Conservation (phyloP, 64 coral and sea anemone species). For the Pachyseris speciosa region DNA sequence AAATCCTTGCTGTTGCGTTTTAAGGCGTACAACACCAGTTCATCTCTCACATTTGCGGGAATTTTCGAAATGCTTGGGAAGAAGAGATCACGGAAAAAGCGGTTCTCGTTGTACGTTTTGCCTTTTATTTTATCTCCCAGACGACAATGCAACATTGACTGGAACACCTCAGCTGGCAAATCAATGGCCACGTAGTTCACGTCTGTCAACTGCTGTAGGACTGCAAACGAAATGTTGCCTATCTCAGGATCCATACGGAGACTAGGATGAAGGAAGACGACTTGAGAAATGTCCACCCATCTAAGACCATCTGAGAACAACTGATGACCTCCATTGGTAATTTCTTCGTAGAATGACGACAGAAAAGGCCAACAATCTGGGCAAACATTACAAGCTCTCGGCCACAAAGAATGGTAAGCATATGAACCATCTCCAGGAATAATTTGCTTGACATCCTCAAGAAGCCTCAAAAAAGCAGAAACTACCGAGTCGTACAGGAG, state of each 20-base stretch:
- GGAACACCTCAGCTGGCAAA: constrained; percentile 62
- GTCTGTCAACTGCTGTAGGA: constrained; percentile 13
- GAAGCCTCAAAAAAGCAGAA: constrained; percentile 61
- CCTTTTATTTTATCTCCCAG: not conserved
- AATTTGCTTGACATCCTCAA: constrained; percentile 33
- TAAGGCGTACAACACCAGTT: constrained; percentile 55
- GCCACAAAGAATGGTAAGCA: constrained; percentile 64
- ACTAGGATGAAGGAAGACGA: constrained; percentile 43
- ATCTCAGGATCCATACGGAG: constrained; percentile 37
- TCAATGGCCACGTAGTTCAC: constrained; percentile 45
- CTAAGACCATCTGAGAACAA: constrained; percentile 61
- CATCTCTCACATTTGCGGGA: not conserved
- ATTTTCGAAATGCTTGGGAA: constrained; percentile 59
- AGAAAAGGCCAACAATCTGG: constrained; percentile 27
- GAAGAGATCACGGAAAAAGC: constrained; percentile 59
- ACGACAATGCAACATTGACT: constrained; percentile 33
- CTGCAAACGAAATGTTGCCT: constrained; percentile 70
- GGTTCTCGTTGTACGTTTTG: constrained; percentile 22
- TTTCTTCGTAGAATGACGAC: not conserved
- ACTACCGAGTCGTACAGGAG: constrained; percentile 66
- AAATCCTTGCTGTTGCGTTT: not conserved
- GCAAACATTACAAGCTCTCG: constrained; percentile 15
- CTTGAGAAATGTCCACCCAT: constrained; percentile 18
- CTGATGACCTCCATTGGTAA: not conserved
- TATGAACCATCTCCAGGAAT: not conserved